A percentile compares a stretch with the other conserved stretches of the same genome.
phyloP scores from a whole-genome alignment of 2,113 vertebrate species.

The Daboia siamensis region DNA sequence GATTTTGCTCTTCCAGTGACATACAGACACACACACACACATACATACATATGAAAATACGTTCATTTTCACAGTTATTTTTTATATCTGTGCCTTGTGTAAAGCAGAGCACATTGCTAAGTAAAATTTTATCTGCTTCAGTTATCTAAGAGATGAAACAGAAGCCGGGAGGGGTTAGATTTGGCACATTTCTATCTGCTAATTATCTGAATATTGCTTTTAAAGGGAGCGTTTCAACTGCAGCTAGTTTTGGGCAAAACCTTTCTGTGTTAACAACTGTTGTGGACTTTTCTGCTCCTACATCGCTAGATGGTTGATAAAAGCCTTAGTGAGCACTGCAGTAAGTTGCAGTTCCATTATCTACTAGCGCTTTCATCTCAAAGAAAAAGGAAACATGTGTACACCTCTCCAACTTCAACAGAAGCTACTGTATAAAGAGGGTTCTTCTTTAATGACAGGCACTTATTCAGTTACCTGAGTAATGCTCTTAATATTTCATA shows the following conservation, averaged over 20 bases:
- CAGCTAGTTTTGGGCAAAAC: background rate
- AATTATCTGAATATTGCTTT: background rate
- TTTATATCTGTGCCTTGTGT: background rate
- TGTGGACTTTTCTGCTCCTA: background rate
- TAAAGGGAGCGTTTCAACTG: background rate
- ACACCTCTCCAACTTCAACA: background rate
- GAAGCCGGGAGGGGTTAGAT: background rate
- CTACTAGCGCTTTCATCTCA: background rate
- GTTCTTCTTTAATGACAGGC: background rate
- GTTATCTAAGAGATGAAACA: background rate
- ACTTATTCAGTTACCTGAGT: background rate
- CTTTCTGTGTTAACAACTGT: background rate
- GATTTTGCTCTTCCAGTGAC: background rate
- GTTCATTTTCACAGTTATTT: background rate
- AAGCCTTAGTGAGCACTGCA: background rate
- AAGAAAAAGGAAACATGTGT: background rate
- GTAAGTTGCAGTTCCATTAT: background rate
- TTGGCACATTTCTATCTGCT: background rate
- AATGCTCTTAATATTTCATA: background rate
- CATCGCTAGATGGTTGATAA: background rate
- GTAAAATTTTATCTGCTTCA: background rate
- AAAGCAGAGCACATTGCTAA: background rate
- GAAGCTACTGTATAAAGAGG: background rate
- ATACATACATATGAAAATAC: background rate
- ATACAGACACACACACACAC: background rate